A percentile compares a stretch with the other conserved stretches of the same genome.
These are phyloP conservation scores for Pao palembangensis DNA, from an alignment of 2,113 vertebrate species.

Conservation along the genomic window DNA sequence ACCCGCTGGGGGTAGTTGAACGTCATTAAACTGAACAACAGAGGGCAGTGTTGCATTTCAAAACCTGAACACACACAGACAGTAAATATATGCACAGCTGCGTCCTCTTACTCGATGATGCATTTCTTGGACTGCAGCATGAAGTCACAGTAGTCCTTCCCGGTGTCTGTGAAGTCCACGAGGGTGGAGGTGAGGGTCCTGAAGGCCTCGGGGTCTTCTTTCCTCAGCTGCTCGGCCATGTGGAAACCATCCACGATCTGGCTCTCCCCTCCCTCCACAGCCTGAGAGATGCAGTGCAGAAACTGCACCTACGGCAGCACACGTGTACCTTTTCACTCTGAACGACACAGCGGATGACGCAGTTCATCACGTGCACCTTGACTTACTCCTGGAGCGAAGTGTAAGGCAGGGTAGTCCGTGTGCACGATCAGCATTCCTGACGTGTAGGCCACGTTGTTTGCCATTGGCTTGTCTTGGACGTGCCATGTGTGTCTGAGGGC, in stretches of 20 bases:
- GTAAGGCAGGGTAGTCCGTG: constrained; percentile 90
- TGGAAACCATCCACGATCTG: constrained; percentile 90
- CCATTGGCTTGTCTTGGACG: constrained; percentile 89
- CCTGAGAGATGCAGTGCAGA: constrained; percentile 89
- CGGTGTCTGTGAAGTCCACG: constrained; percentile 86
- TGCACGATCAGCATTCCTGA: constrained; percentile 85
- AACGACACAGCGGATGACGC: too few species aligned
- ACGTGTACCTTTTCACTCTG: constrained; percentile 12
- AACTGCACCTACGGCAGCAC: constrained; percentile 82
- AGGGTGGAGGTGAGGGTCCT: constrained; percentile 77
- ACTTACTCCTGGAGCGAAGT: constrained; percentile 91
- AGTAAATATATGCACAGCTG: neutral
- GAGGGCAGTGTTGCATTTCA: constrained; percentile 59
- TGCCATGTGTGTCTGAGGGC: constrained; percentile 89
- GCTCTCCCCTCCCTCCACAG: constrained; percentile 83
- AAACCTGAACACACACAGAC: constrained; percentile 5
- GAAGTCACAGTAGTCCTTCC: constrained; percentile 91
- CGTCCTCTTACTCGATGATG: constrained; percentile 85
- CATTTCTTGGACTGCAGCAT: constrained; percentile 86
- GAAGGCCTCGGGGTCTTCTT: constrained; percentile 83
- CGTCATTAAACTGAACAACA: constrained; percentile 35
- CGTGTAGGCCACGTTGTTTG: constrained; percentile 94
- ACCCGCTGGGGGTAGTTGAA: neutral
- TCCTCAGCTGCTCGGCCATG: constrained; percentile 74
- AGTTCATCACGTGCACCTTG: too few species aligned